Conservation (phyloP, 2,888 invertebrate species). For the Calameuta idolon region DNA sequence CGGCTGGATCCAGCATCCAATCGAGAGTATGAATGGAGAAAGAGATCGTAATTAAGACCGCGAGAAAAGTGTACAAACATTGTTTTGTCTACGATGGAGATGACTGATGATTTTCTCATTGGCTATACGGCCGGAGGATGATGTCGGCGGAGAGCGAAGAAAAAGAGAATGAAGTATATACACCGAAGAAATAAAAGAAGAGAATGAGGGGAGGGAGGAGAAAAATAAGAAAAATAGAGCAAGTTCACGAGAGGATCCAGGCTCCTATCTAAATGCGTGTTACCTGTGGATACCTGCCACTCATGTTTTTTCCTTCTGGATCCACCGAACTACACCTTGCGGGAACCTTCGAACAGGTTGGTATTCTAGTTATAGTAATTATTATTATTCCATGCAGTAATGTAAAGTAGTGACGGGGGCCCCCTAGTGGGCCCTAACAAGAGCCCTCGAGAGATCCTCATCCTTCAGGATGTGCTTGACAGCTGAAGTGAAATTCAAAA, state of each 20-base stretch:
- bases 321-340: background rate
- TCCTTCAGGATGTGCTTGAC: conserved; percentile 17
- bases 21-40: conserved; percentile 16
- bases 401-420: conserved; percentile 42
- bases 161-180: background rate
- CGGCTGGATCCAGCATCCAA: conserved; percentile 3
- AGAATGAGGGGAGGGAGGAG: background rate
- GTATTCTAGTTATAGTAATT: conserved; percentile 25
- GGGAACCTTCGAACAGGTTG: background rate
- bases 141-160: background rate
- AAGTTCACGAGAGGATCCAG: background rate
- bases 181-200: background rate
- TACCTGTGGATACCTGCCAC: background rate
- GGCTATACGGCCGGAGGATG: background rate
- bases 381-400: conserved; percentile 49
- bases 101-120: conserved; percentile 19
- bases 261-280: background rate
- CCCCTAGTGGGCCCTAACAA: conserved; percentile 50
- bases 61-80: conserved; percentile 19
- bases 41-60: conserved; percentile 14
- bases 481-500: conserved; percentile 17
- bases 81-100: conserved; percentile 20
- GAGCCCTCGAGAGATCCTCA: conserved; percentile 36
- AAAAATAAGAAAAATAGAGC: background rate
- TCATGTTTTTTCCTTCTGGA: background rate